phyloP scores from a whole-genome alignment of 2,888 invertebrate genomes.

The Taphrorychus bicolor region DNA sequence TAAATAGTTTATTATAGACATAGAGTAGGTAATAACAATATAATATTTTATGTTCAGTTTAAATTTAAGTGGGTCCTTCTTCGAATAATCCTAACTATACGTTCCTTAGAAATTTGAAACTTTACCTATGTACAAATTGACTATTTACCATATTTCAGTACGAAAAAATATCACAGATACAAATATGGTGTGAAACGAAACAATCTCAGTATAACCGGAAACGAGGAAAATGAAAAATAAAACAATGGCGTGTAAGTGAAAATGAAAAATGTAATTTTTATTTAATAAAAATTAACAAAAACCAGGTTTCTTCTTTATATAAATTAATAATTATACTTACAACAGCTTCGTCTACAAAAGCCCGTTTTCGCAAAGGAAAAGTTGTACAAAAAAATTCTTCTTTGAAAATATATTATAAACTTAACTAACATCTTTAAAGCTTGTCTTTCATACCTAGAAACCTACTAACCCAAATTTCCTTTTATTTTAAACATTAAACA shows the following conservation, averaged over 20 bases:
- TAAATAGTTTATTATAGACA: constrained; percentile 38
- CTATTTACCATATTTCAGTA: constrained; percentile 57
- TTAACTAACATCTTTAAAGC: constrained; percentile 40
- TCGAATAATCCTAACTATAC: constrained; percentile 40
- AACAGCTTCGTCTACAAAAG: constrained; percentile 40
- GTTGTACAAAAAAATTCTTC: constrained; percentile 34
- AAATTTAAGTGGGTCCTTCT: constrained; percentile 39
- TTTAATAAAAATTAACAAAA: constrained; percentile 55
- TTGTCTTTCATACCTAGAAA: constrained; percentile 36
- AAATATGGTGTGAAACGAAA: constrained; percentile 45
- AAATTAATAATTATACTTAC: constrained; percentile 53
- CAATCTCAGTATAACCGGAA: constrained; percentile 17
- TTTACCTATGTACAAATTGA: constrained; percentile 57
- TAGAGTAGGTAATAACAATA: constrained; percentile 40
- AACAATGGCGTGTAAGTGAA: constrained; percentile 49
- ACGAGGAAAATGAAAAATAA: constrained; percentile 45
- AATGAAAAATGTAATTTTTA: constrained; percentile 55
- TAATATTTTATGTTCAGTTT: constrained; percentile 41
- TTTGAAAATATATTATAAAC: constrained; percentile 35
- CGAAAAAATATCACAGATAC: constrained; percentile 60
- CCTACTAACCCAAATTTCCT: constrained; percentile 27
- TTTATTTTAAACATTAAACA: constrained; percentile 21
- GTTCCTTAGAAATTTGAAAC: constrained; percentile 42
- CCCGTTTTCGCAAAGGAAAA: constrained; percentile 45
- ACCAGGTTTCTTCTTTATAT: constrained; percentile 48